Percentiles rank a stretch among this genome's conserved stretches.
Evolutionary conservation across 2,113 vertebrate species (phyloP).

Genomic region (Lonchura striata): DNA sequence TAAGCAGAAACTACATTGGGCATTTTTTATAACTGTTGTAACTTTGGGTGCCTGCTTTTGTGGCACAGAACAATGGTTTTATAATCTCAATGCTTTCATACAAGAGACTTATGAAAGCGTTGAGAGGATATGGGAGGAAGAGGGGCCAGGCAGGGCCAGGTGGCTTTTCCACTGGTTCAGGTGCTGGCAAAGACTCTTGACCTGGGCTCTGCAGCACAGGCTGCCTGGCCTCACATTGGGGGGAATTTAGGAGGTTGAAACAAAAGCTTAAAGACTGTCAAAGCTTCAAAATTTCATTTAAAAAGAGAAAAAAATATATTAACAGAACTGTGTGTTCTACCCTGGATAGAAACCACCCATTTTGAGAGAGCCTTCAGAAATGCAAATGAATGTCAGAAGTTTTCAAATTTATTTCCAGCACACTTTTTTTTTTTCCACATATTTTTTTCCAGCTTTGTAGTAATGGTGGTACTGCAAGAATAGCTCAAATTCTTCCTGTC

Average conservation of each 20-base stretch:
- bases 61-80: neutral
- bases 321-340: neutral
- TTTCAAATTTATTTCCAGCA: constrained; percentile 5
- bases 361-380: neutral
- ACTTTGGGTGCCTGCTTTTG: neutral
- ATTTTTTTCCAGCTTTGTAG: neutral
- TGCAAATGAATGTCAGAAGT: neutral
- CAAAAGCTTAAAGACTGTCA: neutral
- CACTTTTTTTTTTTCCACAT: neutral
- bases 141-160: neutral
- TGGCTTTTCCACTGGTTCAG: accelerated
- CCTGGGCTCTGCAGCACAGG: neutral
- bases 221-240: neutral
- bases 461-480: neutral
- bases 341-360: neutral
- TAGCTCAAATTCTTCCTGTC: neutral
- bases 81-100: neutral
- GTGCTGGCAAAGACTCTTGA: neutral
- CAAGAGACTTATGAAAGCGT: accelerated
- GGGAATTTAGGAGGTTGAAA: neutral
- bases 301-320: neutral
- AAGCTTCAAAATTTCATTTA: neutral
- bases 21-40: neutral
- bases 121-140: neutral
- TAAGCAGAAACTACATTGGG: neutral